These are phyloP conservation scores for Laupala kohalensis DNA, from an alignment of 1,140 invertebrate genomes.

Conservation along the genomic window DNA sequence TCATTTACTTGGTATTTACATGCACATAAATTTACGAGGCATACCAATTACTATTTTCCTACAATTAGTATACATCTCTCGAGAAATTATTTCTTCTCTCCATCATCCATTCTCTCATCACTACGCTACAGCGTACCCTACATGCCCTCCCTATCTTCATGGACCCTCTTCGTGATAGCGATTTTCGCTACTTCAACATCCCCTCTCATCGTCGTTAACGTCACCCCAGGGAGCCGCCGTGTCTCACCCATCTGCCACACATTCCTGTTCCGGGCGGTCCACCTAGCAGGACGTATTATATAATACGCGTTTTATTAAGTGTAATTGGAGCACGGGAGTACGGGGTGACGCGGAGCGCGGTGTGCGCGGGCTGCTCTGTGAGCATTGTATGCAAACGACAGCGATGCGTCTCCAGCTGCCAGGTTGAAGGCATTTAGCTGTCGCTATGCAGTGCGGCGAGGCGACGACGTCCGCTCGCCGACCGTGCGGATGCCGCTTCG, in stretches of 20 bases:
- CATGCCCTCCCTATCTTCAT: too few species aligned
- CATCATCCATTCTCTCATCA: too few species aligned
- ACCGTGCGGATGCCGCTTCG: not conserved
- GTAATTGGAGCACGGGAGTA: not conserved
- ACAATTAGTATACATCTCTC: too few species aligned
- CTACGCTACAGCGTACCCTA: too few species aligned
- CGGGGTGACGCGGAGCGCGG: too few species aligned
- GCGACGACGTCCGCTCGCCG: not conserved
- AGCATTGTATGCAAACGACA: not conserved
- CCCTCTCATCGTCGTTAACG: not conserved
- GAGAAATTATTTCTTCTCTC: too few species aligned
- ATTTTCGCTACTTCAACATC: not conserved
- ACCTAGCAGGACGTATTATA: not conserved
- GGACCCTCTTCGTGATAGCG: not conserved
- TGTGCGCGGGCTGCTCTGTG: not conserved
- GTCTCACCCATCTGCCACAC: not conserved
- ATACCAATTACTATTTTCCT: too few species aligned
- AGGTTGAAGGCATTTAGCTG: not conserved
- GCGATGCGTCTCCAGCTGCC: not conserved
- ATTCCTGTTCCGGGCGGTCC: too few species aligned
- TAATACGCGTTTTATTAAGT: not conserved
- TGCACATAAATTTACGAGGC: too few species aligned
- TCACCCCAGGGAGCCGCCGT: not conserved
- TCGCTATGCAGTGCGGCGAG: not conserved
- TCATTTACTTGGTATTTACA: too few species aligned